Base-by-base conservation (phyloP, 2,888 invertebrate species). In the Micoletzkya japonica region DNA sequence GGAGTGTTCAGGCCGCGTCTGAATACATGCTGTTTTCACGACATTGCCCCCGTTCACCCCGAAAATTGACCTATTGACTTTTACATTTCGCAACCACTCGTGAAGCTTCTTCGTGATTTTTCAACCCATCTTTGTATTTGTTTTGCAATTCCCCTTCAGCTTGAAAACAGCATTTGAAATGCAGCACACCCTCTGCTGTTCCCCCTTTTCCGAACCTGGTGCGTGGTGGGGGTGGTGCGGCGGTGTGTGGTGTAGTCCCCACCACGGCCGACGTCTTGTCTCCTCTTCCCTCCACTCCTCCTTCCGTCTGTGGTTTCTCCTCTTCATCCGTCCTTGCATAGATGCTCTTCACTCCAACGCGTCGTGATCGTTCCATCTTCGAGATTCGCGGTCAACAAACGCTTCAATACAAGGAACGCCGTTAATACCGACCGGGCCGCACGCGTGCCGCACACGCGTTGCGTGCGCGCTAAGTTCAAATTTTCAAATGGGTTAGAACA, bases 351-450 rank as follows among this genome's bases (percentile, higher is more conserved):
- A 67, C 67, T n/a, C 67, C 64, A 17, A 34, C 32, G 24, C 67
- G 67, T 30, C 67, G 67, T 67, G 67, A 44, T 24, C 67, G 67
- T n/a, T 67, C 67, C 67, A 67, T 67, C 54, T 10, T 14, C 24
- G 54, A 54, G 7, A 24, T 10, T 14, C 26, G 54, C 7, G 30
- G 49, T 44, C 36, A 30, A 32, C 7, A 61, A 36, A 61, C 30
- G 61, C 17, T 61, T 44, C 17, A 52, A 52, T 39, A 36, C 49
- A 34, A 32, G 44, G 49, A 30, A 52, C n/a, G 49, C 28, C 36
- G 20, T 26, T 39, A 34, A n/a, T 4, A 28, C 28, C 37, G 20
- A 49, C 49, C 28, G 20, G 58, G 30, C 61, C 50, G 52, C 64
- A 52, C 64, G 64, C 64, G 1, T 49, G 26, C 10, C 24, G 52